Percentiles rank a stretch among this genome's conserved stretches.
Conservation (phyloP, 2,113 vertebrate species). For the Prolemur simus region DNA sequence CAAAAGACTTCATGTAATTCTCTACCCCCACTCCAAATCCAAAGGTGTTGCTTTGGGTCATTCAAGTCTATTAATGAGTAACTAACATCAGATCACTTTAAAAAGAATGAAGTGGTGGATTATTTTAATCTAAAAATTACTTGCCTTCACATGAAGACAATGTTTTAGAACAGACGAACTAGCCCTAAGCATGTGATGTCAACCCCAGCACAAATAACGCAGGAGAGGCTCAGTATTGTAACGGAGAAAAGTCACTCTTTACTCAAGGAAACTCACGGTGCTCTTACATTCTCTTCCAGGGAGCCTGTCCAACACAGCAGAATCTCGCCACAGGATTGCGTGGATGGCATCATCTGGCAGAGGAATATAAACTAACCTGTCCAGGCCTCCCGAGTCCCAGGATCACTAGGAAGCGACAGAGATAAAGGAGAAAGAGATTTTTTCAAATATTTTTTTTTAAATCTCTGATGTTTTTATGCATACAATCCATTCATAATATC, state of each 20-base stretch:
- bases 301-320: not conserved
- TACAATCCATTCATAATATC: not conserved
- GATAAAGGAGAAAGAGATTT: not conserved
- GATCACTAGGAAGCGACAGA: not conserved
- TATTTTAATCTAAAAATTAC: constrained; percentile 38
- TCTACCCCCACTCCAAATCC: not conserved
- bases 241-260: not conserved
- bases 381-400: not conserved
- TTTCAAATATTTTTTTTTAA: not conserved
- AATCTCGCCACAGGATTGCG: not conserved
- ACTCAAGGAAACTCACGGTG: not conserved
- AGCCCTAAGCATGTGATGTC: not conserved
- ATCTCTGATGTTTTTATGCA: not conserved
- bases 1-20: not conserved
- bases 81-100: not conserved
- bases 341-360: not conserved
- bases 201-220: not conserved
- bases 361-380: not conserved
- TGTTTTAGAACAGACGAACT: not conserved
- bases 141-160: not conserved
- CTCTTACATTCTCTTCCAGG: not conserved
- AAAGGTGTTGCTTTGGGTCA: not conserved
- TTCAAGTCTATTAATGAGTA: not conserved
- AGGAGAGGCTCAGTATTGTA: constrained; percentile 26
- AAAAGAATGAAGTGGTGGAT: constrained; percentile 31